Evolutionary conservation across 2,113 vertebrate species (phyloP).

Genomic region (Tragulus kanchil): DNA sequence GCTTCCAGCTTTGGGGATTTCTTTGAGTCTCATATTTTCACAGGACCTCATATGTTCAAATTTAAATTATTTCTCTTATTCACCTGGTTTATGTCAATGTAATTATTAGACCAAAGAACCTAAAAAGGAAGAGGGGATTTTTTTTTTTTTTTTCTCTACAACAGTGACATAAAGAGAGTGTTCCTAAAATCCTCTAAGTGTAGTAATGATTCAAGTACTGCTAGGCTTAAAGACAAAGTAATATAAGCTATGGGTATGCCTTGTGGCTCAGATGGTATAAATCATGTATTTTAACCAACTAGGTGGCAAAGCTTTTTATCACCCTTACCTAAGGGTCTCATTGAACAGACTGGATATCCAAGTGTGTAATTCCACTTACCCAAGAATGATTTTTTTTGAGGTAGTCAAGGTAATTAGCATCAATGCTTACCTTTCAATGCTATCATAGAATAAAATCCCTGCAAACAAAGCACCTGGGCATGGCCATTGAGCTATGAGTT

Average conservation of each 20-base stretch:
- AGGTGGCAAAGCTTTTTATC: background rate
- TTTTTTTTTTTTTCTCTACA: background rate
- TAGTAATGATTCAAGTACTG: background rate
- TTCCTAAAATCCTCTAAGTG: background rate
- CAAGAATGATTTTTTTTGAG: background rate
- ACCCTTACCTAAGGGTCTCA: background rate
- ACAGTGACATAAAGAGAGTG: background rate
- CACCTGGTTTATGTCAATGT: background rate
- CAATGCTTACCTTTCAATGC: background rate
- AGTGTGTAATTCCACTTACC: background rate
- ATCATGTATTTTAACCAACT: too few species aligned
- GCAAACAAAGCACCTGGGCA: background rate
- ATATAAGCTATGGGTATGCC: background rate
- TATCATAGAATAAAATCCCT: background rate
- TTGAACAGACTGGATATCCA: background rate
- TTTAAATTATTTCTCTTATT: background rate
- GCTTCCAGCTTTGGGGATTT: background rate
- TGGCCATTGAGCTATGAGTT: too few species aligned
- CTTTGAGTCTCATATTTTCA: background rate
- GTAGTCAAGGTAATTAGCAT: background rate
- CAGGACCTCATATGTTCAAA: background rate
- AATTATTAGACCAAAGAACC: background rate
- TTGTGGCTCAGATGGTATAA: too few species aligned
- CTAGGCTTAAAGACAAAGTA: background rate
- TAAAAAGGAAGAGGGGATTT: background rate